Evolutionary conservation across 2,797 vertebrate species (phyloP).

Genomic region (Acanthurus tractus): DNA sequence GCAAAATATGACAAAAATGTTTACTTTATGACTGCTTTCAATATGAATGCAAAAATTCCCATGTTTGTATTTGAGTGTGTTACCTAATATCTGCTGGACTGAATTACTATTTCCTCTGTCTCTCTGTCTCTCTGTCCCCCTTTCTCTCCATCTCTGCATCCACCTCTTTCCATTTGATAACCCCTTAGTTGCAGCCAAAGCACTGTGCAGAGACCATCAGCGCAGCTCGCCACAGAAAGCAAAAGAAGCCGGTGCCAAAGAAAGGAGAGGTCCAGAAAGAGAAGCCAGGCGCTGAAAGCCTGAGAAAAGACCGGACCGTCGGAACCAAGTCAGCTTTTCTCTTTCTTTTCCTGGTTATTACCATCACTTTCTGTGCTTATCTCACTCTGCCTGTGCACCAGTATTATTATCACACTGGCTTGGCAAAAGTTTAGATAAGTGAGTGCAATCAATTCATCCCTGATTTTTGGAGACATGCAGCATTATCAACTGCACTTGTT

Average conservation of each 20-base stretch:
- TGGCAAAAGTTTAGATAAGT: not conserved
- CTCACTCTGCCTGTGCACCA: not conserved
- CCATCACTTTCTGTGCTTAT: conserved; percentile 8
- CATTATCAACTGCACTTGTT: conserved; percentile 10
- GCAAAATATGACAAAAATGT: conserved; percentile 44
- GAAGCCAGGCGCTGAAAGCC: conserved; percentile 93
- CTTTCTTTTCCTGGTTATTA: not conserved
- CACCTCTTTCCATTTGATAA: conserved; percentile 40
- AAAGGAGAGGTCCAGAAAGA: conserved; percentile 90
- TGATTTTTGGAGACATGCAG: conserved; percentile 19
- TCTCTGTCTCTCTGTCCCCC: not conserved
- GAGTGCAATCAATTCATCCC: not conserved
- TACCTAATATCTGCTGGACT: conserved; percentile 27
- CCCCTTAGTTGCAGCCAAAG: conserved; percentile 90
- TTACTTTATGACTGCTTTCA: conserved; percentile 33
- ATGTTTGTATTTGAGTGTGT: conserved; percentile 39
- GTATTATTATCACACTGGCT: not conserved
- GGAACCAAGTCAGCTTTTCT: conserved; percentile 88
- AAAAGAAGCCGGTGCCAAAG: conserved; percentile 85
- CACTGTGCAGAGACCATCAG: conserved; percentile 92
- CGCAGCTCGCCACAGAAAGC: conserved; percentile 89
- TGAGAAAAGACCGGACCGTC: conserved; percentile 90
- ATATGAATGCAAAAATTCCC: conserved; percentile 18
- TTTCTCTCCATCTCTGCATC: conserved; percentile 4
- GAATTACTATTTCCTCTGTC: conserved; percentile 23